A percentile compares a stretch with the other conserved stretches of the same genome.
Conservation (phyloP, 2,888 invertebrate species). For the Azorinus chamasolen region DNA sequence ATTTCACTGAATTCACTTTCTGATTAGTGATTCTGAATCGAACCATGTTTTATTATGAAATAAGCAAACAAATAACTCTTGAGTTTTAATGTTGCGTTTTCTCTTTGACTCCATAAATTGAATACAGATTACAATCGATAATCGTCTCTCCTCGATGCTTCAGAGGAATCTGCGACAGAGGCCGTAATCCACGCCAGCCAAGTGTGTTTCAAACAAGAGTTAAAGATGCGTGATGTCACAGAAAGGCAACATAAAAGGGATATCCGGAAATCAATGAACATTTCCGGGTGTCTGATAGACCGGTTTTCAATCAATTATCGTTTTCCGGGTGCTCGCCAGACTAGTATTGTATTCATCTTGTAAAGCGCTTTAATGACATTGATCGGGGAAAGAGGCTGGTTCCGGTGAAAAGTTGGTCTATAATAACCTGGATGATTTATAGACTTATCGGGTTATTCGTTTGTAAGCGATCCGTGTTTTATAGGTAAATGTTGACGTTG, state of each 20-base stretch:
- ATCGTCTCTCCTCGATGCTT: no score
- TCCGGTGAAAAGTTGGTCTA: neutral
- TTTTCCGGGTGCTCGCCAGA: constrained; percentile 53
- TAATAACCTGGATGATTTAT: no score
- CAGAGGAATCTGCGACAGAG: no score
- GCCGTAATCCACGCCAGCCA: neutral
- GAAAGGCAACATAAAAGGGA: constrained; percentile 41
- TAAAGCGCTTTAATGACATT: constrained; percentile 54
- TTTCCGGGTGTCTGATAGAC: constrained; percentile 54
- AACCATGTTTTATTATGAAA: no score
- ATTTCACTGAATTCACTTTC: no score
- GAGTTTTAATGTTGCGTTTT: neutral
- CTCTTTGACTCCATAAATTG: no score
- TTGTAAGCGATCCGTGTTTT: no score
- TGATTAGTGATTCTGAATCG: no score
- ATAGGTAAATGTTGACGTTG: no score
- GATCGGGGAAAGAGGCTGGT: constrained; percentile 26
- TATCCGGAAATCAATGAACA: constrained; percentile 60
- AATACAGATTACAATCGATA: no score
- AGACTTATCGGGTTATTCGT: no score
- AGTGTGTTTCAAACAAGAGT: constrained; percentile 30
- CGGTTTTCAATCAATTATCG: constrained; percentile 54
- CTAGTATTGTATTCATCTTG: constrained; percentile 21
- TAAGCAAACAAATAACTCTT: no score
- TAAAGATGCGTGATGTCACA: constrained; percentile 42